Evolutionary conservation across 2,113 vertebrate species (phyloP).

Genomic region (Hippocampus abdominalis): DNA sequence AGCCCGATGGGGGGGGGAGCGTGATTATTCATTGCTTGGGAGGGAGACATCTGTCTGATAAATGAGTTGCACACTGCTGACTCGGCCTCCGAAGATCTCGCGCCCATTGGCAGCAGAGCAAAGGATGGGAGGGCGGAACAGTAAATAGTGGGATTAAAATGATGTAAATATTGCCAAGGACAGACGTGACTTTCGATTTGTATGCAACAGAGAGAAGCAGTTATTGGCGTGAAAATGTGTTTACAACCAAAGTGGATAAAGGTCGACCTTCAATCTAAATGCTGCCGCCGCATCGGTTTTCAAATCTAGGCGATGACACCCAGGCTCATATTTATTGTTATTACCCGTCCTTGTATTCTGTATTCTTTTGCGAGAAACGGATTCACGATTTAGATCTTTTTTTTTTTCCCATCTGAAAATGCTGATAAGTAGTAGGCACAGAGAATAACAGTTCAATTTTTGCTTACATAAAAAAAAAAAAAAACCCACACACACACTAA

Average conservation of each 20-base stretch:
- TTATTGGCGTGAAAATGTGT: neutral
- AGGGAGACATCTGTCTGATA: constrained; percentile 69
- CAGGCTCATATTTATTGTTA: constrained; percentile 8
- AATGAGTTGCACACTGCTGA: constrained; percentile 66
- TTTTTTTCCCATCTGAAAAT: neutral
- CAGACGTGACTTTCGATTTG: constrained; percentile 18
- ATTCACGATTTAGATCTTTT: neutral
- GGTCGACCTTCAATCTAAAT: constrained; percentile 5
- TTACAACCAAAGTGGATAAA: constrained; percentile 1
- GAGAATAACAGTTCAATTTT: constrained; percentile 22
- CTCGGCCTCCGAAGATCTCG: constrained; percentile 49
- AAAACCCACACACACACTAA: constrained; percentile 13
- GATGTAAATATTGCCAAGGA: constrained; percentile 20
- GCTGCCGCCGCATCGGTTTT: constrained; percentile 10
- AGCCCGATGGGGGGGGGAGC: constrained; percentile 56
- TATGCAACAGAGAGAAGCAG: constrained; percentile 1
- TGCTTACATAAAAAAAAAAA: too few species aligned
- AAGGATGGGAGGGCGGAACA: constrained; percentile 26
- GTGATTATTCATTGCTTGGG: constrained; percentile 69
- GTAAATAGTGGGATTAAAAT: constrained; percentile 16
- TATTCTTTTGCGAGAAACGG: neutral
- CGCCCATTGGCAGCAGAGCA: constrained; percentile 25
- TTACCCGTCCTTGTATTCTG: neutral
- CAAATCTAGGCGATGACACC: constrained; percentile 10
- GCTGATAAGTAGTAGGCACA: neutral